These are phyloP conservation scores for Myodes glareolus DNA, from an alignment of 2,113 vertebrate genomes.

Conservation along the genomic window DNA sequence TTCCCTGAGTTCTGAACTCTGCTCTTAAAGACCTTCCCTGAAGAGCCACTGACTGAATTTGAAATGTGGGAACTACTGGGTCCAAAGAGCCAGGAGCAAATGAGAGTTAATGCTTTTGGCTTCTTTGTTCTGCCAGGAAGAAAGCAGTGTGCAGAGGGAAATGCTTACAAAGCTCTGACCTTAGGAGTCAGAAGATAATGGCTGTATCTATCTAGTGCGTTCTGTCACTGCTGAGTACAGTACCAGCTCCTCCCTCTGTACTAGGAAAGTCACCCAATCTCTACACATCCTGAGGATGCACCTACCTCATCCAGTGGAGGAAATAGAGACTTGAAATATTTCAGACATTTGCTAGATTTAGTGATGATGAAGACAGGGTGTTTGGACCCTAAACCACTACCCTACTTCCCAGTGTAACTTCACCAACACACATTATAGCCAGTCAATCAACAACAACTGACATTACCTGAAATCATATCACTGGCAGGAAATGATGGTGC, in stretches of 20 bases:
- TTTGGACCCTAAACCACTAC: neutral
- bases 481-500: neutral
- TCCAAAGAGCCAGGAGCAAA: neutral
- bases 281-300: neutral
- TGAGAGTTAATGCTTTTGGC: neutral
- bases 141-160: neutral
- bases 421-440: neutral
- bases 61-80: neutral
- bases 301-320: neutral
- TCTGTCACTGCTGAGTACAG: fast-evolving
- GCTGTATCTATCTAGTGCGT: fast-evolving
- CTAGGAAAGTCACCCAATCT: neutral
- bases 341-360: neutral
- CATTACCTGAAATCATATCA: constrained; percentile 48
- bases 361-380: neutral
- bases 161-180: neutral
- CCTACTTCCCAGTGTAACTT: neutral
- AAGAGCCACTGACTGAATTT: neutral
- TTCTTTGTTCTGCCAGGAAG: neutral
- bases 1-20: neutral
- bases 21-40: neutral
- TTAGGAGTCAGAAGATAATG: neutral
- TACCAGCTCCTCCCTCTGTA: neutral
- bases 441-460: neutral
- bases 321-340: fast-evolving